phyloP scores from a whole-genome alignment of 2,888 invertebrate genomes.

The Oscheius onirici region DNA sequence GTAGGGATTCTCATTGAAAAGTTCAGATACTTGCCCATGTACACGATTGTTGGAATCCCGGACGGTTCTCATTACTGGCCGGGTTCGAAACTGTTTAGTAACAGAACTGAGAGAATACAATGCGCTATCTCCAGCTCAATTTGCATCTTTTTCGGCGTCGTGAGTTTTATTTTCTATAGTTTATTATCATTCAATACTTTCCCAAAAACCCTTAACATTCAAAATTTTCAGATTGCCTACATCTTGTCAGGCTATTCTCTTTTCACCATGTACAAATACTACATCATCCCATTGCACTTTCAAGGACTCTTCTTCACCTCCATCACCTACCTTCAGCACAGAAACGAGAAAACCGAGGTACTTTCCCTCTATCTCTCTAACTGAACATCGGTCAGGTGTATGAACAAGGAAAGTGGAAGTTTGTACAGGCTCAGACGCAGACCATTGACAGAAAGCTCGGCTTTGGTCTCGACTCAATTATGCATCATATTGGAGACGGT shows the following conservation, averaged over 20 bases:
- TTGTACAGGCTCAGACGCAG: constrained; percentile 58
- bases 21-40: constrained; percentile 48
- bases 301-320: constrained; percentile 55
- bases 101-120: constrained; percentile 60
- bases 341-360: constrained; percentile 44
- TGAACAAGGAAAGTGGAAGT: constrained; percentile 53
- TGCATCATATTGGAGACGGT: constrained; percentile 66
- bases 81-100: constrained; percentile 59
- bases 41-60: constrained; percentile 66
- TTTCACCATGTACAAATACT: constrained; percentile 39
- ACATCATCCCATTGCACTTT: constrained; percentile 44
- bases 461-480: constrained; percentile 56
- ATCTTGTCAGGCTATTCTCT: constrained; percentile 33
- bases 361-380: not conserved
- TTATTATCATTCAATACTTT: too few species aligned
- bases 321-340: constrained; percentile 56
- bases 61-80: constrained; percentile 70
- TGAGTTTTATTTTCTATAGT: too few species aligned
- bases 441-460: constrained; percentile 61
- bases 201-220: not conserved
- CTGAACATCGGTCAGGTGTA: constrained; percentile 35
- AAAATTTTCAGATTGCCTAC: constrained; percentile 37
- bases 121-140: constrained; percentile 57
- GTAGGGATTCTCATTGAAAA: not conserved
- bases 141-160: constrained; percentile 55